Evolutionary conservation across 2,113 vertebrate species (phyloP).

Genomic region (Melanostigma gelatinosum): DNA sequence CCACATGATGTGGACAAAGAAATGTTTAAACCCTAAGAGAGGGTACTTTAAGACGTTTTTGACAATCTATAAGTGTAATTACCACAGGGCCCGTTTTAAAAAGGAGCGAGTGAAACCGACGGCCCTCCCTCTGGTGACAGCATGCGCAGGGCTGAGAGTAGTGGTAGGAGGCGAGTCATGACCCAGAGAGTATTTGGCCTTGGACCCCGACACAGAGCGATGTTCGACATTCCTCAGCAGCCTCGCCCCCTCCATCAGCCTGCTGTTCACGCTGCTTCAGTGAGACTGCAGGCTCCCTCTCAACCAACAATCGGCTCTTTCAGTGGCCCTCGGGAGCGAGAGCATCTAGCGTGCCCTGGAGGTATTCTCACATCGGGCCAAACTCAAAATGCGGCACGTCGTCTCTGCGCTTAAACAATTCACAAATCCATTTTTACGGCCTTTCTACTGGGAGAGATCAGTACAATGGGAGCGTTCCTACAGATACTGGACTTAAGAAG

Average conservation of each 20-base stretch:
- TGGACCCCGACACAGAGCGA: constrained; percentile 67
- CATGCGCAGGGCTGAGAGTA: neutral
- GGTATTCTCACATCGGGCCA: constrained; percentile 59
- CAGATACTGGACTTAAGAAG: neutral
- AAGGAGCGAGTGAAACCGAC: neutral
- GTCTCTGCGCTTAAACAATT: constrained; percentile 67
- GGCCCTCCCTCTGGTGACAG: constrained; percentile 18
- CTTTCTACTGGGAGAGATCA: constrained; percentile 13
- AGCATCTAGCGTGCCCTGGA: constrained; percentile 62
- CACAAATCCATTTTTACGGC: constrained; percentile 25
- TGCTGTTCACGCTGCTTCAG: constrained; percentile 45
- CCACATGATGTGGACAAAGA: neutral
- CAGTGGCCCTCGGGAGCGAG: constrained; percentile 54
- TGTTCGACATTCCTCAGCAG: constrained; percentile 75
- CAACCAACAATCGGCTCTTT: constrained; percentile 73
- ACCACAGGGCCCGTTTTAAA: neutral
- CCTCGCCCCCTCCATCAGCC: constrained; percentile 53
- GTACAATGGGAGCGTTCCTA: neutral
- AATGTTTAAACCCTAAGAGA: neutral
- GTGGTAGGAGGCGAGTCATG: constrained; percentile 56
- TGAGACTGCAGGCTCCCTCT: constrained; percentile 53
- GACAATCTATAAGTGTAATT: constrained; percentile 6
- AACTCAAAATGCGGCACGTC: constrained; percentile 60
- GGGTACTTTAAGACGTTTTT: neutral
- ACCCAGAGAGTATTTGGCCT: constrained; percentile 68